Percentiles rank a stretch among this genome's conserved stretches.
Conservation (phyloP, 2,888 invertebrate genomes). For the Amblyjoppa fuscipennis region DNA sequence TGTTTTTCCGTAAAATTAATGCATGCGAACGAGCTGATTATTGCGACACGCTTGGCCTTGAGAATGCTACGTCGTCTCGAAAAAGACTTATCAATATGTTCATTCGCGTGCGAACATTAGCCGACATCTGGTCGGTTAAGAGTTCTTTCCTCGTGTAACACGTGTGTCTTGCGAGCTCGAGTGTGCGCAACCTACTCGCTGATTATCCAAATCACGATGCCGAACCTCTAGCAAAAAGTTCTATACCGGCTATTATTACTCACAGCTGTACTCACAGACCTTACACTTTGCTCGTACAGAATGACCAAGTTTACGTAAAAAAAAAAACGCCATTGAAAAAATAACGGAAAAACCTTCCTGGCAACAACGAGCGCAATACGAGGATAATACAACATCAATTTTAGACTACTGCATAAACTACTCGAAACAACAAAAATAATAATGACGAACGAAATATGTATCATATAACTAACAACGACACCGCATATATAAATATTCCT, state of each 20-base stretch:
- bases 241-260: conserved; percentile 36
- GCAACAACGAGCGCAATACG: too few relatives aligned
- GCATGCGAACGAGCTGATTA: not conserved
- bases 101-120: conserved; percentile 16
- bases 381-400: too few relatives aligned
- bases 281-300: not conserved
- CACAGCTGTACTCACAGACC: not conserved
- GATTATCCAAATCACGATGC: conserved; percentile 56
- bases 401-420: too few relatives aligned
- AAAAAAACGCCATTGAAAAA: too few relatives aligned
- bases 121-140: conserved; percentile 34
- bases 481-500: too few relatives aligned
- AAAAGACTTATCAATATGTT: conserved; percentile 42
- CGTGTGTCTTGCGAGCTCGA: conserved; percentile 7
- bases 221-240: conserved; percentile 39
- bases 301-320: not conserved
- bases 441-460: too few relatives aligned
- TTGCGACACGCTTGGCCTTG: conserved; percentile 22
- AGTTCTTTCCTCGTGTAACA: conserved; percentile 40
- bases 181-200: conserved; percentile 43
- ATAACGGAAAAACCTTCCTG: too few relatives aligned
- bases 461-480: too few relatives aligned
- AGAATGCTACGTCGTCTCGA: conserved; percentile 10
- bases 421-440: too few relatives aligned
- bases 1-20: not conserved